phyloP scores from a whole-genome alignment of 2,113 vertebrate genomes.

The Pollachius pollachius region DNA sequence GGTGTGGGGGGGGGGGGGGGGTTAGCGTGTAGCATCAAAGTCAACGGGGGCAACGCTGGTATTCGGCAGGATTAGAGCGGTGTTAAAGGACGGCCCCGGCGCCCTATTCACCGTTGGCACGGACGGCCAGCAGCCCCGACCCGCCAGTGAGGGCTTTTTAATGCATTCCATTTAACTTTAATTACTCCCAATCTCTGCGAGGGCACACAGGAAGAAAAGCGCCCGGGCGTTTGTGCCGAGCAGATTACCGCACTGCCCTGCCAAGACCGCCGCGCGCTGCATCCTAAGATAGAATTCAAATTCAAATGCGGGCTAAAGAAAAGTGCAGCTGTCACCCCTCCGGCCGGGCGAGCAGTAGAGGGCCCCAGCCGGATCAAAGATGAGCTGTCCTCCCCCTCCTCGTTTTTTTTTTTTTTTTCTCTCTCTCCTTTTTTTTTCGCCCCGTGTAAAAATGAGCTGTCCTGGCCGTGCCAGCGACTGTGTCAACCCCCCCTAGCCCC shows the following conservation, averaged over 20 bases:
- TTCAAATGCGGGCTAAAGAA: slow-evolving; percentile 85
- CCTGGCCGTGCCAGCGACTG: slow-evolving; percentile 78
- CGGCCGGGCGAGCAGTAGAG: slow-evolving; percentile 71
- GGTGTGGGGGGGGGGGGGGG: background rate
- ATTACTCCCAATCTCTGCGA: slow-evolving; percentile 85
- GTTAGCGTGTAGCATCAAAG: slow-evolving; percentile 73
- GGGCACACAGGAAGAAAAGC: slow-evolving; percentile 81
- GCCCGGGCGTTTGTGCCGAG: slow-evolving; percentile 81
- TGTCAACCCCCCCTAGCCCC: slow-evolving; percentile 66
- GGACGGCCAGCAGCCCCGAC: slow-evolving; percentile 74
- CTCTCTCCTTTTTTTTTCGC: slow-evolving; percentile 39
- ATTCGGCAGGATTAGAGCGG: slow-evolving; percentile 74
- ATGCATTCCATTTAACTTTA: slow-evolving; percentile 85
- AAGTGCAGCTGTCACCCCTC: slow-evolving; percentile 85
- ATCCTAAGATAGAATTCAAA: slow-evolving; percentile 87
- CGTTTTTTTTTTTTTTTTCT: too few species aligned
- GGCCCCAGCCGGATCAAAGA: slow-evolving; percentile 88
- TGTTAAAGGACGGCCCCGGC: slow-evolving; percentile 77
- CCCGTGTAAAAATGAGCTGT: slow-evolving; percentile 83
- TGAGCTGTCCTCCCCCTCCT: slow-evolving; percentile 77
- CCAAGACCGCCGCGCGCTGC: slow-evolving; percentile 82
- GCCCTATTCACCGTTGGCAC: slow-evolving; percentile 75
- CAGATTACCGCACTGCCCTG: slow-evolving; percentile 85
- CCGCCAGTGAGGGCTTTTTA: slow-evolving; percentile 76
- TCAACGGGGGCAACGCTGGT: slow-evolving; percentile 77